Base-by-base conservation (phyloP, 2,888 invertebrate genomes). In the Hymenopus coronatus region DNA sequence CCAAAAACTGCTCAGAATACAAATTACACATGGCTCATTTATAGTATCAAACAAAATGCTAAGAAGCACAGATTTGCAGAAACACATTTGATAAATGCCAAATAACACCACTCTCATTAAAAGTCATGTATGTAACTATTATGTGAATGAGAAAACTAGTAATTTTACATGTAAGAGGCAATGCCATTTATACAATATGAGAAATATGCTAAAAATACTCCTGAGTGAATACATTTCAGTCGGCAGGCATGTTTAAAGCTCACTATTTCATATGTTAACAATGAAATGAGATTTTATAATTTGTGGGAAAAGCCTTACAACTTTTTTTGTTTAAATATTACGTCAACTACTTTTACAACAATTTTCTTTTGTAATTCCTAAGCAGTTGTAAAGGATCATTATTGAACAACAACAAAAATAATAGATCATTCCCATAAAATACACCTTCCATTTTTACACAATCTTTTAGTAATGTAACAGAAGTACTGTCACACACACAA, bases 391-490 rank as follows among this genome's bases (percentile, higher is more conserved):
- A 87, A 87, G 82, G 40, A 82, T 82, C 15, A 87, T 87, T 87
- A 33, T 82, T 33, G 82, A 87, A 87, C 87, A 87, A 85, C 85
- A 89, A 88, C 84, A 90, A 84, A 84, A 89, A 88, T 88, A 85
- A 90, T 88, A 89, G 86, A 84, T 90, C 89, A 86, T 87, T 89
- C 85, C 88, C 85, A 88, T 81, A 89, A 89, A 89, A 88, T 89
- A 89, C 88, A 90, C 86, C 84, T 90, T 90, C 83, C 82, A 85
- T 88, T 89, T 88, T 89, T 88, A 88, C 85, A 70, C 28, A 30
- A 82, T 85, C 15, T 86, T 87, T 87, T 40, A 88, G 46, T 82
- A 88, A 88, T 30, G 85, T 85, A 89, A 88, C 88, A 89, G 81
- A 70, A 88, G 46, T 40, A 54, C 88, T 88, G 70, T 70, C 25